A percentile compares a stretch with the other conserved stretches of the same genome.
Evolutionary conservation across 2,888 invertebrate genomes (phyloP).

Genomic region (Saturnia pavonia): DNA sequence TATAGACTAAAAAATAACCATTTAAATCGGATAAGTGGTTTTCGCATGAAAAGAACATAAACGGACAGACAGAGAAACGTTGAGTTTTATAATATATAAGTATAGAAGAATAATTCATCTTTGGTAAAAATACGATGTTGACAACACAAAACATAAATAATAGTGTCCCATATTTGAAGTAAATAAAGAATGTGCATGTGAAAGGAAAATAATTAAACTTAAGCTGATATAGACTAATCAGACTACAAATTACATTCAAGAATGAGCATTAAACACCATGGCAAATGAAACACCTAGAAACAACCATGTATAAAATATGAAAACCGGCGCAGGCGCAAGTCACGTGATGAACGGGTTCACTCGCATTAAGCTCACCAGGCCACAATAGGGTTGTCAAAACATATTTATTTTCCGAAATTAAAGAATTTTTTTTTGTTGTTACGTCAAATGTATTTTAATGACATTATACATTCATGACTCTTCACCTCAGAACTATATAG

Average conservation of each 20-base stretch:
- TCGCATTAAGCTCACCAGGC: conserved; percentile 54
- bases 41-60: no score
- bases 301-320: conserved; percentile 46
- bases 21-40: no score
- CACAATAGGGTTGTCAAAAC: conserved; percentile 42
- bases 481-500: no score
- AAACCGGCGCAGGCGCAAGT: conserved; percentile 41
- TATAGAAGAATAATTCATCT: no score
- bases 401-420: conserved; percentile 8
- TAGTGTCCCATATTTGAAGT: neutral
- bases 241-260: neutral
- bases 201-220: neutral
- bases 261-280: conserved; percentile 9
- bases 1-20: no score
- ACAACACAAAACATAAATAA: neutral
- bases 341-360: conserved; percentile 62
- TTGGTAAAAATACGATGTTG: no score
- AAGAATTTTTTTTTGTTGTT: neutral
- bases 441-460: neutral
- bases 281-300: conserved; percentile 27
- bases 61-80: no score
- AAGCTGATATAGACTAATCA: conserved; percentile 2
- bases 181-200: neutral
- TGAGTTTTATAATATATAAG: no score
- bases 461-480: neutral